These are phyloP conservation scores for Clarias batrachus DNA, from an alignment of 2,113 vertebrate species.

Conservation along the genomic window DNA sequence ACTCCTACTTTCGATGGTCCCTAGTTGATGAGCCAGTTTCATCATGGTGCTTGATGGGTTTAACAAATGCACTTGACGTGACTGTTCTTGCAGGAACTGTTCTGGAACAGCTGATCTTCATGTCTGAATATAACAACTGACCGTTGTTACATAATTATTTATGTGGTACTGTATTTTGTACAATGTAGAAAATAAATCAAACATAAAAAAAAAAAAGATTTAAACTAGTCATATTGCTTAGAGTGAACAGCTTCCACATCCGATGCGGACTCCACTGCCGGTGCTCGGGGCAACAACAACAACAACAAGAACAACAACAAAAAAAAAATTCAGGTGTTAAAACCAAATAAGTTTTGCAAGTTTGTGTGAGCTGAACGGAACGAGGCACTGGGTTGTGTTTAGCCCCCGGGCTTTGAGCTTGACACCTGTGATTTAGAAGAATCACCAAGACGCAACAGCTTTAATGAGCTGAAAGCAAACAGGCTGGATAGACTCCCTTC, in stretches of 20 bases:
- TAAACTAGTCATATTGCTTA: not conserved
- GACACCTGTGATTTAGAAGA: not conserved
- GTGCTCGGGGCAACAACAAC: not conserved
- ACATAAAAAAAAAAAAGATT: too few relatives aligned
- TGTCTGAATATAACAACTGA: too few relatives aligned
- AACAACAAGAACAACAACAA: not conserved
- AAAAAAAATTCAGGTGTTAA: not conserved
- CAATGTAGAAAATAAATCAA: too few relatives aligned
- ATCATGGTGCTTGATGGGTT: too few relatives aligned
- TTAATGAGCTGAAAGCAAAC: not conserved
- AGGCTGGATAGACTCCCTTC: not conserved
- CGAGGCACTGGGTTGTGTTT: not conserved
- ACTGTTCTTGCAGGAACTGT: too few relatives aligned
- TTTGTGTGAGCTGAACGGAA: not conserved
- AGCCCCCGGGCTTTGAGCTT: not conserved
- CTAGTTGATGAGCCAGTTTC: too few relatives aligned
- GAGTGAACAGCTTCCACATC: not conserved
- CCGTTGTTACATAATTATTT: too few relatives aligned
- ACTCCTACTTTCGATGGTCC: too few relatives aligned
- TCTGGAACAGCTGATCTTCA: too few relatives aligned
- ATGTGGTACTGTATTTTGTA: too few relatives aligned
- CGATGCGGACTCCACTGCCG: not conserved
- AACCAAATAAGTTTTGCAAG: not conserved
- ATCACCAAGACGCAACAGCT: not conserved
- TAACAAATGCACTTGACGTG: too few relatives aligned